Evolutionary conservation across 2,888 invertebrate genomes (phyloP).

Genomic region (Galerucella pusilla): DNA sequence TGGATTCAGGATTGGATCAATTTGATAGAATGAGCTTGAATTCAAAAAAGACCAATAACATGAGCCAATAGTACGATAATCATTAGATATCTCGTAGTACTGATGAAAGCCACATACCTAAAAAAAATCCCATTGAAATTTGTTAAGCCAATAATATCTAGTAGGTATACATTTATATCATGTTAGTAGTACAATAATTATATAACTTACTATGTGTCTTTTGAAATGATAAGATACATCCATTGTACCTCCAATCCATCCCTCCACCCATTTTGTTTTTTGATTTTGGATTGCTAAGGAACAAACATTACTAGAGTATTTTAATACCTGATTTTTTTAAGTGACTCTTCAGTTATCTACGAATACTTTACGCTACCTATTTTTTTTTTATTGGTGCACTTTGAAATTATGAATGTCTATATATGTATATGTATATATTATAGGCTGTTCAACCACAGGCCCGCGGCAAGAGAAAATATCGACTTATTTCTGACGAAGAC

Average conservation of each 20-base stretch:
- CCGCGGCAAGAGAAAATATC: too few species aligned
- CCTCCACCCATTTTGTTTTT: slow-evolving; percentile 46
- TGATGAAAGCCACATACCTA: slow-evolving; percentile 46
- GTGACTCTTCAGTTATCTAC: too few species aligned
- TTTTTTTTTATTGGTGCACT: too few species aligned
- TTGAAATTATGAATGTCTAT: too few species aligned
- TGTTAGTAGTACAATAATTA: not conserved
- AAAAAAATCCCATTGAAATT: slow-evolving; percentile 23
- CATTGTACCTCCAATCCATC: slow-evolving; percentile 64
- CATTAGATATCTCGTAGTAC: slow-evolving; percentile 25
- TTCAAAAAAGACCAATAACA: slow-evolving; percentile 58
- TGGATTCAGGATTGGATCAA: slow-evolving; percentile 48
- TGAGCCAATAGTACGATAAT: slow-evolving; percentile 56
- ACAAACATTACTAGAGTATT: not conserved
- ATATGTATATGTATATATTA: too few species aligned
- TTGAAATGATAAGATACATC: slow-evolving; percentile 56
- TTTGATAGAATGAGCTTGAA: slow-evolving; percentile 40
- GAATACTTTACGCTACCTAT: too few species aligned
- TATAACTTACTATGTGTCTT: slow-evolving; percentile 57
- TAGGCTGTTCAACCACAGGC: too few species aligned
- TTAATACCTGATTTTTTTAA: too few species aligned
- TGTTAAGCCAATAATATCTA: not conserved
- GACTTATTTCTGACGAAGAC: too few species aligned
- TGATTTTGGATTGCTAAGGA: not conserved
- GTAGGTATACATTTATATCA: too few species aligned